phyloP scores from a whole-genome alignment of 1,140 invertebrate genomes.

The Drosophila grimshawi region DNA sequence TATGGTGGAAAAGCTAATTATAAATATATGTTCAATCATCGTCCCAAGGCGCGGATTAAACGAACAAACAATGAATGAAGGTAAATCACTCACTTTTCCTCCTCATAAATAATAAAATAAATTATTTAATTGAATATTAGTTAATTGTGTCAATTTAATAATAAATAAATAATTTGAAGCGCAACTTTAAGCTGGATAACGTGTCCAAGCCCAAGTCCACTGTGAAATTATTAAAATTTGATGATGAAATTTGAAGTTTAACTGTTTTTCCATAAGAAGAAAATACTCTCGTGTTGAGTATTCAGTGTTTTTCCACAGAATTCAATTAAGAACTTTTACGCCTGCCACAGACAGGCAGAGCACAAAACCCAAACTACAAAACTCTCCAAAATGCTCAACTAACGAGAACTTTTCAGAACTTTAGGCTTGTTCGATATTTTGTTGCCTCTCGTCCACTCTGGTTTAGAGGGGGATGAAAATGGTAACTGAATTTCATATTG shows the following conservation, averaged over 20 bases:
- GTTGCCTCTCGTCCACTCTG: conserved; percentile 30
- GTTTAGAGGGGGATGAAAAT: neutral
- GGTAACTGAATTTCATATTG: neutral
- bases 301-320: conserved; percentile 64
- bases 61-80: too few species aligned
- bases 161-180: conserved; percentile 47
- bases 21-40: too few species aligned
- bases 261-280: conserved; percentile 64
- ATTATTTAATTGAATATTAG: conserved; percentile 41
- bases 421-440: conserved; percentile 48
- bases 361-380: conserved; percentile 3
- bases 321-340: conserved; percentile 76
- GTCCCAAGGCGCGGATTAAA: too few species aligned
- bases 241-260: conserved; percentile 63
- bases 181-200: conserved; percentile 42
- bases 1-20: too few species aligned
- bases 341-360: conserved; percentile 35
- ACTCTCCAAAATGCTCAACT: conserved; percentile 1
- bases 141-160: conserved; percentile 49
- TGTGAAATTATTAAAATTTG: conserved; percentile 51
- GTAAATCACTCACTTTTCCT: too few species aligned
- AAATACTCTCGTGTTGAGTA: conserved; percentile 19
- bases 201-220: conserved; percentile 7
- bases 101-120: conserved; percentile 30
- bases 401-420: conserved; percentile 16